Base-by-base conservation (phyloP, 2,113 vertebrate species). In the Chaetops frenatus region DNA sequence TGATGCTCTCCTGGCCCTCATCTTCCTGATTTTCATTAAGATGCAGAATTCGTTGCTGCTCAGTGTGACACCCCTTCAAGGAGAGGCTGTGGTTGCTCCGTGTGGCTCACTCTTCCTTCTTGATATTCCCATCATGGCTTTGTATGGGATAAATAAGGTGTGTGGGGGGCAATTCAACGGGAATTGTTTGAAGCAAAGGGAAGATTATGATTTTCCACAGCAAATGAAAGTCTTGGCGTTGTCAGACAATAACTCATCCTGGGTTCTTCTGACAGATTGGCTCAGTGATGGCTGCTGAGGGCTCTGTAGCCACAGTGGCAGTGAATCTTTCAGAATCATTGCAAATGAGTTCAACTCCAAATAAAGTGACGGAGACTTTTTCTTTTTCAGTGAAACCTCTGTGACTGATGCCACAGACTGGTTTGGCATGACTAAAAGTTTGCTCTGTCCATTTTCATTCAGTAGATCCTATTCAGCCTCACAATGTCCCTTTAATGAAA, bases 401-500 rank as follows among this genome's bases (percentile, higher is more conserved):
- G 64, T 94, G 85, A 60, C 88, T 90, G 94, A 90, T 97, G 92
- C 90, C 85, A 86, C 76, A 70, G 81, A 20, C 72, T 56, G 81
- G 65, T 62, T 85, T 90, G 93, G 66, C 93, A 72, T 57, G 62
- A 87, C 79, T 90, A 2, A 90, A 91, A 90, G 83, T 64, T 73
- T 11, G 1, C 60, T 73, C 60, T 27, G 82, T 86, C 93, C 85
- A 20, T 92, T 96, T 83, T 72, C 71, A 67, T 93, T 93, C 82
- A 83, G 4, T 56, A 73, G 60, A 56, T 81, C 64, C 64, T 71
- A 51, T 90, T 95, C 88, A 95, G 72, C 47, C 22, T 70, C 67
- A 78, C 69, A 88, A 90, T 73, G 40, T 86, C 79, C 72, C 65
- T 93, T 93, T 93, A 94, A 96, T 92, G 85, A 93, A 94, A 88